phyloP scores from a whole-genome alignment of 2,113 vertebrate genomes.

The Ifrita kowaldi region DNA sequence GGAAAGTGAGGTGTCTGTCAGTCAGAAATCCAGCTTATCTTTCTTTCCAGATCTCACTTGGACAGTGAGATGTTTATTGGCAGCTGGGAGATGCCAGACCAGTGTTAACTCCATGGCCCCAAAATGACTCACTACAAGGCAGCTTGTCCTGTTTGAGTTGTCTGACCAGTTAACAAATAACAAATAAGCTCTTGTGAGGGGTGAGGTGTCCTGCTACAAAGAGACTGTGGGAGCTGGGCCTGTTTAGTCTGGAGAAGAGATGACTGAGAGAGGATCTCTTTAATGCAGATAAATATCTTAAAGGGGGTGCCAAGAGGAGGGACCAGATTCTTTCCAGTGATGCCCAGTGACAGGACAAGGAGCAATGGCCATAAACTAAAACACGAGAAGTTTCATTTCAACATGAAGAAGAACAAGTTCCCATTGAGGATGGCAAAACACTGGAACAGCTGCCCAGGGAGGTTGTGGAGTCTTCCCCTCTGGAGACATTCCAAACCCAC shows the following conservation, averaged over 20 bases:
- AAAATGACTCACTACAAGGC: neutral
- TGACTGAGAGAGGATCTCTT: neutral
- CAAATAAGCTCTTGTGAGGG: neutral
- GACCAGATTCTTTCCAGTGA: neutral
- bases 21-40: neutral
- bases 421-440: neutral
- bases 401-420: neutral
- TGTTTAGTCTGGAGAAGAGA: neutral
- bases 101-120: neutral
- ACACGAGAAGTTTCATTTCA: neutral
- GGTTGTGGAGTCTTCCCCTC: neutral
- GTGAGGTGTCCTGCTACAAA: neutral
- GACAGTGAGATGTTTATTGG: neutral
- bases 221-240: neutral
- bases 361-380: neutral
- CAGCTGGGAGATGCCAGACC: neutral
- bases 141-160: neutral
- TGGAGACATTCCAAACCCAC: neutral
- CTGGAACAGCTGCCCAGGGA: neutral
- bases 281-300: neutral
- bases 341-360: neutral
- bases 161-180: neutral
- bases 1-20: neutral
- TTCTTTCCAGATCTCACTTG: neutral
- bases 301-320: neutral